phyloP scores from a whole-genome alignment of 2,113 vertebrate genomes.

The Callipepla squamata region DNA sequence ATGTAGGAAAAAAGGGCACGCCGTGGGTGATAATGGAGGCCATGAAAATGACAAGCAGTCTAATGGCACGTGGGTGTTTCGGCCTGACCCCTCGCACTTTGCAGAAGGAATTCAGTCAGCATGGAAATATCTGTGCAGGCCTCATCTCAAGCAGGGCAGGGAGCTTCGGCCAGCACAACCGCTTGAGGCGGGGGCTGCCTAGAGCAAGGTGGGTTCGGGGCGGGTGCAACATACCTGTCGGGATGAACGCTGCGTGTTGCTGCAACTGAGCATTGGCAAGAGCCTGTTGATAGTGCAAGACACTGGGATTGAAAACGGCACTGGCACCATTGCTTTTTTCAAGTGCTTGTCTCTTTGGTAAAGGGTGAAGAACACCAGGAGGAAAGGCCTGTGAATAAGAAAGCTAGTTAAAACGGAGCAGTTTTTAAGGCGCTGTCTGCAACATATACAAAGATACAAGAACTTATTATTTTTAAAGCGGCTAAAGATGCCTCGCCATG shows the following conservation, averaged over 20 bases:
- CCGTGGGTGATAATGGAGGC: neutral
- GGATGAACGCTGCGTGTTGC: slow-evolving; percentile 92
- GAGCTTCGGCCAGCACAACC: neutral
- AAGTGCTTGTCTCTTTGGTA: slow-evolving; percentile 99
- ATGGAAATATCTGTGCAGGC: neutral
- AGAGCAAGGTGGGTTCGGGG: neutral
- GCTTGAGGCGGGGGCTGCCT: neutral
- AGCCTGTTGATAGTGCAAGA: slow-evolving; percentile 99
- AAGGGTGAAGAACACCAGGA: slow-evolving; percentile 93
- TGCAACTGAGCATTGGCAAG: slow-evolving; percentile 94
- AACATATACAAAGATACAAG: slow-evolving; percentile 62
- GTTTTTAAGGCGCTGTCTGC: slow-evolving; percentile 23
- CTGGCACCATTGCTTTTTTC: slow-evolving; percentile 95
- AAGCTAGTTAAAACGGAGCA: slow-evolving; percentile 61
- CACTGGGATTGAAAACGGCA: slow-evolving; percentile 93
- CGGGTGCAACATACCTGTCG: slow-evolving; percentile 86
- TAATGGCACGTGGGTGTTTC: neutral
- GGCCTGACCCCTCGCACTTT: neutral
- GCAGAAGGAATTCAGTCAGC: neutral
- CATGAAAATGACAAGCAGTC: neutral
- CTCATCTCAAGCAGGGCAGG: neutral
- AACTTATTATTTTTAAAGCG: slow-evolving; percentile 67
- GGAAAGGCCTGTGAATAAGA: slow-evolving; percentile 89
- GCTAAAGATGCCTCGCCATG: slow-evolving; percentile 85
- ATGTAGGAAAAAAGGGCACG: neutral